Base-by-base conservation (phyloP, 2,888 invertebrate species). In the Agrenia bidenticulata region DNA sequence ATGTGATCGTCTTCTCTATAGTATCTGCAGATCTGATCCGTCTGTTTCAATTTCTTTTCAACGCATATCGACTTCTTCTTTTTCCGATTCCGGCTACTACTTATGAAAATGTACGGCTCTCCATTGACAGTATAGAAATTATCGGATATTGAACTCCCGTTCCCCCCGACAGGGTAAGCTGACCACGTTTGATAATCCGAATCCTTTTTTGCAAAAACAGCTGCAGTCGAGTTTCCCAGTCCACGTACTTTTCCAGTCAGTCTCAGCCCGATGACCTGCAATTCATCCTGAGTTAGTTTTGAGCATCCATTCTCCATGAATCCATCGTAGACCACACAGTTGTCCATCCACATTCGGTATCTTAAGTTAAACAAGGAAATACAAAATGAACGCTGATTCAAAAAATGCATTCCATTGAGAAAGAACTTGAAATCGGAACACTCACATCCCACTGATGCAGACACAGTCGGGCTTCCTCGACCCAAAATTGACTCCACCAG, bases 391-490 rank as follows among this genome's bases (percentile, higher is more conserved):
- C 15, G 45, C 15, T 27, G 17, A 19, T 23, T 58, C 19, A 1
- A 19, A 11, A 58, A 39, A 45, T 64, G 61, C 51, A 67, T 27
- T 24, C 2, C 37, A 55, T n/a, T 45, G n/a, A 11, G 15, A 45
- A 9, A 15, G 15, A 17, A 17, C 15, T 5, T 45, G 32, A 32
- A 19, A 42, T 58, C 19, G 1, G 26, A 11, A 58, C 24, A 45
- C 67, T 64, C 51, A 67, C 62, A 70, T 63, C 21, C 70, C 70
- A 17, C 51, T 64, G 2, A 70, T 60, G 27, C 70, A 67, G 7
- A 70, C 61, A 45, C 70, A 70, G 17, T 56, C 54, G 19, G 67
- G 67, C 26, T 64, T 70, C 24, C 53, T 58, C 1, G 5, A 17
- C 5, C 64, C 66, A 45, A 70, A 67, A 27, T 67, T 70, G n/a